Evolutionary conservation across 2,797 vertebrate species (phyloP).

Genomic region (Microtus agrestis): DNA sequence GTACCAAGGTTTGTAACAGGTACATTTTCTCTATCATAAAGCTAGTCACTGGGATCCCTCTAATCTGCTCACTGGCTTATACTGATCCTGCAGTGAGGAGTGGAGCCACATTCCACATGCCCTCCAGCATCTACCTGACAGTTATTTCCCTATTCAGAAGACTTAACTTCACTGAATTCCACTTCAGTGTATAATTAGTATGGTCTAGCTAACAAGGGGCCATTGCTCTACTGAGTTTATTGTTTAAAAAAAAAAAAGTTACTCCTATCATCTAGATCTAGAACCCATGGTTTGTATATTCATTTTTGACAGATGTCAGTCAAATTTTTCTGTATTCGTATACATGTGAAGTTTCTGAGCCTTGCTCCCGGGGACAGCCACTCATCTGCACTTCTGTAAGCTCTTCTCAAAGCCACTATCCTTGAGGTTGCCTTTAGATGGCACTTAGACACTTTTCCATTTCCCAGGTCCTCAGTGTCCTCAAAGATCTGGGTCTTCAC

Average conservation of each 20-base stretch:
- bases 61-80: background rate
- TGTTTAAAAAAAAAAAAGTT: background rate
- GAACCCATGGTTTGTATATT: background rate
- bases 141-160: background rate
- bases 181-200: background rate
- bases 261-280: background rate
- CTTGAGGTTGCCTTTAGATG: background rate
- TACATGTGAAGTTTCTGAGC: accelerated
- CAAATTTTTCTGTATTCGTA: background rate
- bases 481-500: background rate
- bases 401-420: background rate
- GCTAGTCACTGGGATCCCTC: background rate
- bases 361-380: background rate
- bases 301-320: background rate
- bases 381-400: accelerated
- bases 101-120: background rate
- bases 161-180: background rate
- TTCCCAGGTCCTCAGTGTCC: background rate
- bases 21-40: background rate
- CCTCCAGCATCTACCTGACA: no score
- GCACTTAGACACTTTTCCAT: background rate
- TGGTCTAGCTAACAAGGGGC: background rate
- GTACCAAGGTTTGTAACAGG: background rate
- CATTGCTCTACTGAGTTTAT: background rate
- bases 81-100: background rate